Base-by-base conservation (phyloP, 2,113 vertebrate species). In the Tragulus kanchil region DNA sequence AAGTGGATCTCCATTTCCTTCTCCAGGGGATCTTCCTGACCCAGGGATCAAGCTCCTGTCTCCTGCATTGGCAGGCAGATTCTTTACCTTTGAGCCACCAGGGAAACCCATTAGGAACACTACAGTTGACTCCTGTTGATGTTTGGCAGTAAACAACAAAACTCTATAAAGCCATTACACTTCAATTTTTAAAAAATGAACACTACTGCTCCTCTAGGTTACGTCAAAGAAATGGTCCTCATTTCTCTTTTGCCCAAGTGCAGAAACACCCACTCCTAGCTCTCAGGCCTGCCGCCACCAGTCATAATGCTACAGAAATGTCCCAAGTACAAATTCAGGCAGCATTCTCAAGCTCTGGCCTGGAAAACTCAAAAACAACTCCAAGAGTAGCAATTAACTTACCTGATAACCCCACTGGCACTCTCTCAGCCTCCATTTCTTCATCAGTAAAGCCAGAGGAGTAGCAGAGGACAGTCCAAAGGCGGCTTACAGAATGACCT, bases 351-450 rank as follows among this genome's bases (percentile, higher is more conserved):
- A 93, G 19, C 12, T 93, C 45, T n/a, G 4, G 16, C 4, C 77
- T 84, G 45, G 31, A 8, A 88, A 75, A 71, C 45, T 10, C 75
- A 94, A 65, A 92, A 26, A 25, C 25, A 23, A 62, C 31, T 79
- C 54, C 28, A 52, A 42, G 14, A 79, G 83, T 13, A 62, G 45
- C 87, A 26, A 69, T 13, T 71, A 65, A 62, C 9, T 93, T 31
- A 86, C 19, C 75, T 94, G 15, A 5, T 69, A 79, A 94, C 31
- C 4, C 3, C 17, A 65, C 31, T 87, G 25, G 52, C 52, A 95
- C 12, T 45, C 13, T 62, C 90, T 95, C 61, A 61, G 71, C 10
- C 52, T 96, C 69, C 15, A 8, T 96, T 93, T 96, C 79, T n/a
- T 89, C n/a, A 42, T 31, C 10, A 42, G 54, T 75, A 93, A 94